Base-by-base conservation (phyloP, 2,888 invertebrate species). In the Phorcus lineatus region DNA sequence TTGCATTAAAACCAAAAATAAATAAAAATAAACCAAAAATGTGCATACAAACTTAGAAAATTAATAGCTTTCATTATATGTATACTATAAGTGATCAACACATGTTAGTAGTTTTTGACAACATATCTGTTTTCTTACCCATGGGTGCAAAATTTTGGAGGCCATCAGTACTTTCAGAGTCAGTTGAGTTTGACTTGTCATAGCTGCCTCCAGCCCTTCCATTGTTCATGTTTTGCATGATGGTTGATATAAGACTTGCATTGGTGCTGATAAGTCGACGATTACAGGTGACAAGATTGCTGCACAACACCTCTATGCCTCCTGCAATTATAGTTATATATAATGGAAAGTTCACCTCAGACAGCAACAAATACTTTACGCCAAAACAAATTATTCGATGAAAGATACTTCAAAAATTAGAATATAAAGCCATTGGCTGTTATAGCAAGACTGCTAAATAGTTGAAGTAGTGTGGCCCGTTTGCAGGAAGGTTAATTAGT, bases 121-220 rank as follows among this genome's bases (percentile, higher is more conserved):
- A 6, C 40, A 36, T 2, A 16, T n/a, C 11, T 70, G 28, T 16
- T 7, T 74, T 28, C 84, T 81, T 83, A 95, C 97, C 97, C 53
- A 97, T 95, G 0, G 98, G 98, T 2, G 98, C 98, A 91, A 98
- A 97, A 93, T 98, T 98, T 75, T 97, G 95, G 22, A 97, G 94
- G 2, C 96, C 96, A 88, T 96, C 96, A n/a, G 90, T 86, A 55
- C 88, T 94, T 88, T 97, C 97, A 36, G 95, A 79, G 70, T 91
- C 91, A 75, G 83, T 85, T 53, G 82, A 86, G 52, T 84, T 86
- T 67, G 82, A 81, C 79, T 87, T 88, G 79, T 89, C 87, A 22
- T 80, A 81, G 17, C 74, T 79, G 36, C 83, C 80, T 28, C 81
- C 79, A 2, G 83, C 83, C 36, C 79, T 91, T 40, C 90, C 87